Percentiles rank a stretch among this genome's conserved stretches.
Evolutionary conservation across 1,140 invertebrate genomes (phyloP).

Genomic region (Diprion similis): DNA sequence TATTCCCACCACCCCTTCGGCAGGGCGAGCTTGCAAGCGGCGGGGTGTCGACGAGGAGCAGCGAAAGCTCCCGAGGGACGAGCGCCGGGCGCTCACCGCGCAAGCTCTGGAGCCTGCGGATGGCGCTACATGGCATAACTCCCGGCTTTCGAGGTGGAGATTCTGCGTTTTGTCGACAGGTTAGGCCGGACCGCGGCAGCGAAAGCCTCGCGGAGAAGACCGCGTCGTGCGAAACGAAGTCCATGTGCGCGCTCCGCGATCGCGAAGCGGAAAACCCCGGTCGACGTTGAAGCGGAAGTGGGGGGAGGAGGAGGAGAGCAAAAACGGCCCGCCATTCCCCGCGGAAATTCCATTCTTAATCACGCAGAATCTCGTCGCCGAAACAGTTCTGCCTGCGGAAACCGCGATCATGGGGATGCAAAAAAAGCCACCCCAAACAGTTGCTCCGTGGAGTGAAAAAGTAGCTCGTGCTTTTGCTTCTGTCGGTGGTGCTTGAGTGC

Average conservation of each 20-base stretch:
- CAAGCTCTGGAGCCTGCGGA: conserved; percentile 14
- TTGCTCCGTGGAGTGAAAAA: too few species aligned
- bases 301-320: not conserved
- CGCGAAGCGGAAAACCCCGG: not conserved
- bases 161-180: conserved; percentile 41
- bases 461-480: too few species aligned
- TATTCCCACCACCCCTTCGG: conserved; percentile 4
- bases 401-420: too few species aligned
- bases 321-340: not conserved
- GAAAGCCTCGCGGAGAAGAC: conserved; percentile 26
- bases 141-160: conserved; percentile 36
- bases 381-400: too few species aligned
- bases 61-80: conserved; percentile 7
- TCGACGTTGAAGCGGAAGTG: not conserved
- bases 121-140: conserved; percentile 20
- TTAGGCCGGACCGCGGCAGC: conserved; percentile 41
- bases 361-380: not conserved
- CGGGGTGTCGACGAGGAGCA: conserved; percentile 10
- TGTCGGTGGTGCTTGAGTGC: too few species aligned
- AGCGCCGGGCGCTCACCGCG: conserved; percentile 22
- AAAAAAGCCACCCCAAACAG: too few species aligned
- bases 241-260: conserved; percentile 36
- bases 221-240: conserved; percentile 17
- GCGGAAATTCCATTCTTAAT: not conserved
- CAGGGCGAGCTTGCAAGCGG: not conserved